phyloP scores from a whole-genome alignment of 2,888 invertebrate genomes.

The Cylloceria caligata region DNA sequence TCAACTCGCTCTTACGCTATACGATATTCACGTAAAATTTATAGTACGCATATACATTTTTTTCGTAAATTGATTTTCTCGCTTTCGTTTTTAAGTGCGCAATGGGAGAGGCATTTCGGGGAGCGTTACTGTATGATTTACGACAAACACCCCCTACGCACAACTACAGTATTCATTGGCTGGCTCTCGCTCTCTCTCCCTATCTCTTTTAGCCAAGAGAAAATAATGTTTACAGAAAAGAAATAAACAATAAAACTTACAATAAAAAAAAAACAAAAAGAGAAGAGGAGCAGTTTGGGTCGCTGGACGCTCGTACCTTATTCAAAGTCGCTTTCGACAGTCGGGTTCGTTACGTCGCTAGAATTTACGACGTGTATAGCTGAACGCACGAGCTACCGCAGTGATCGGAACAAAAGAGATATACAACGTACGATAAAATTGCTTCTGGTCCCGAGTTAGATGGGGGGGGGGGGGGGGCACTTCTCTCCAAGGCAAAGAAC shows the following conservation, averaged over 20 bases:
- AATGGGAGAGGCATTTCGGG: constrained; percentile 46
- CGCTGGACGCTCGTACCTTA: constrained; percentile 74
- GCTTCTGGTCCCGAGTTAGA: constrained; percentile 64
- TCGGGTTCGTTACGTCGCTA: constrained; percentile 81
- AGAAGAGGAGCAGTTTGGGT: constrained; percentile 73
- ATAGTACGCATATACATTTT: constrained; percentile 37
- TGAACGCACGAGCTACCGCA: constrained; percentile 58
- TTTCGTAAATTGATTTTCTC: constrained; percentile 65
- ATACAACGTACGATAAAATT: constrained; percentile 68
- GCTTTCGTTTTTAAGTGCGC: constrained; percentile 50
- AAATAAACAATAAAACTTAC: constrained; percentile 55
- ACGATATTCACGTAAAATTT: constrained; percentile 63
- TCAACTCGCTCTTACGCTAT: constrained; percentile 32
- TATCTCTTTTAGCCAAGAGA: constrained; percentile 49
- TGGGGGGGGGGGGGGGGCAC: too few relatives aligned
- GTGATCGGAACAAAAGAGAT: constrained; percentile 68
- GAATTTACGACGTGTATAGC: constrained; percentile 81
- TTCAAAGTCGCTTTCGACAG: constrained; percentile 83
- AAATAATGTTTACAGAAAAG: constrained; percentile 65
- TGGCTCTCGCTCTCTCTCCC: constrained; percentile 27
- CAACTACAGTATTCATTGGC: constrained; percentile 11
- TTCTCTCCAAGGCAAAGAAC: constrained; percentile 36
- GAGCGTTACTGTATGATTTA: constrained; percentile 69
- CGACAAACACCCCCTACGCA: constrained; percentile 56
- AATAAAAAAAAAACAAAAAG: constrained; percentile 61